Percentiles rank a stretch among this genome's conserved stretches.
Evolutionary conservation across 2,888 invertebrate genomes (phyloP).

Genomic region (Octodonta nipae): DNA sequence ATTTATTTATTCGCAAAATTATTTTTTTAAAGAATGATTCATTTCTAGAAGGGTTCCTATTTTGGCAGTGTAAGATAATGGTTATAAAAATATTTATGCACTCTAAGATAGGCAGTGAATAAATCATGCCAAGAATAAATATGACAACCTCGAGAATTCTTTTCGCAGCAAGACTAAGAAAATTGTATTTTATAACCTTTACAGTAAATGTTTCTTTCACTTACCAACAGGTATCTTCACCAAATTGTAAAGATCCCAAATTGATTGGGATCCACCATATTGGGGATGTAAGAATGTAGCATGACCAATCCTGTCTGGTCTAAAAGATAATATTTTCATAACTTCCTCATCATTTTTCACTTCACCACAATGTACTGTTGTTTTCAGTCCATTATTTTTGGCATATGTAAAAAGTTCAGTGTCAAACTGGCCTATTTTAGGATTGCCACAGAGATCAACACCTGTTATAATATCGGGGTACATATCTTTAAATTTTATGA

Average conservation of each 20-base stretch:
- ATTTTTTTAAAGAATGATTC: too few relatives aligned
- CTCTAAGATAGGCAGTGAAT: too few relatives aligned
- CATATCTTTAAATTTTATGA: constrained; percentile 43
- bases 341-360: constrained; percentile 56
- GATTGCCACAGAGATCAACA: constrained; percentile 46
- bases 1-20: too few relatives aligned
- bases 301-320: constrained; percentile 74
- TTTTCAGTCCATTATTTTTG: constrained; percentile 48
- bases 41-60: too few relatives aligned
- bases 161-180: too few relatives aligned
- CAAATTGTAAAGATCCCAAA: constrained; percentile 44
- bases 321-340: constrained; percentile 51
- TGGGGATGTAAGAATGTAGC: constrained; percentile 63
- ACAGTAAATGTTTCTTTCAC: too few relatives aligned
- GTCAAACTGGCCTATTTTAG: constrained; percentile 51
- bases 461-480: constrained; percentile 60
- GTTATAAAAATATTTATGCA: too few relatives aligned
- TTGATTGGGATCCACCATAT: constrained; percentile 44
- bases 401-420: constrained; percentile 48
- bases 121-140: too few relatives aligned
- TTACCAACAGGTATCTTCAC: constrained; percentile 57
- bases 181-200: too few relatives aligned
- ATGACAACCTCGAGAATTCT: too few relatives aligned
- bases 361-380: constrained; percentile 73
- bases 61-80: too few relatives aligned